Base-by-base conservation (phyloP, 2,797 vertebrate species). In the Gambelia wislizenii region DNA sequence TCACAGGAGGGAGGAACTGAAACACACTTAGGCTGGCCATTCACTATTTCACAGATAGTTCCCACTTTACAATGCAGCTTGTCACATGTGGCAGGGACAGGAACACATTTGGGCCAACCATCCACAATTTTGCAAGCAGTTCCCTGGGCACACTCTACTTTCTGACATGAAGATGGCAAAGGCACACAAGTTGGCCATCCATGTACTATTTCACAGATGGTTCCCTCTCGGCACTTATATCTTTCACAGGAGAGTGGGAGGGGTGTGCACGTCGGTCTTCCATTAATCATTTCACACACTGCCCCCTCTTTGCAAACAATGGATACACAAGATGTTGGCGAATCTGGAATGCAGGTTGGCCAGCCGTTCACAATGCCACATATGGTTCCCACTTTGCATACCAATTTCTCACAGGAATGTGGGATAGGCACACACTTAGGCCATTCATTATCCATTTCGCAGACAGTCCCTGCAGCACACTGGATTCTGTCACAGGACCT, bases 281-380 rank as follows among this genome's bases (percentile, higher is more conserved):
- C 84, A 2, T 86, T 49, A 33, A 89, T 44, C 54, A 86, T 82
- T 82, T 86, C 56, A 76, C 89, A 89, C 9, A 67, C 12, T 10
- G 74, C 10, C 30, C 56, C 49, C 12, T 84, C 82, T 70, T 52
- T 69, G 74, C 87, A 89, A 69, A 44, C 2, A 42, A 84, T n/a
- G 18, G 87, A 67, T 6, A 47, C 82, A 56, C 87, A 89, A 42
- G 87, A 54, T 6, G 47, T 25, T 49, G 49, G 67, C 0, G 33
- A 1, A 25, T 42, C 18, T 6, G 74, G 87, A 44, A 84, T 7
- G 22, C 87, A 89, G 6, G 12, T 78, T 22, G 87, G 44, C 87
- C 87, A 84, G 36, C 74, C 74, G 16, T 84, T 77, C 12, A 78
- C 36, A 4, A 84, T 44, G 18, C 78, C 61, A 44, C 87, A 89